A percentile compares a stretch with the other conserved stretches of the same genome.
Evolutionary conservation across 2,113 vertebrate species (phyloP).

Genomic region (Hymenochirus boettgeri): DNA sequence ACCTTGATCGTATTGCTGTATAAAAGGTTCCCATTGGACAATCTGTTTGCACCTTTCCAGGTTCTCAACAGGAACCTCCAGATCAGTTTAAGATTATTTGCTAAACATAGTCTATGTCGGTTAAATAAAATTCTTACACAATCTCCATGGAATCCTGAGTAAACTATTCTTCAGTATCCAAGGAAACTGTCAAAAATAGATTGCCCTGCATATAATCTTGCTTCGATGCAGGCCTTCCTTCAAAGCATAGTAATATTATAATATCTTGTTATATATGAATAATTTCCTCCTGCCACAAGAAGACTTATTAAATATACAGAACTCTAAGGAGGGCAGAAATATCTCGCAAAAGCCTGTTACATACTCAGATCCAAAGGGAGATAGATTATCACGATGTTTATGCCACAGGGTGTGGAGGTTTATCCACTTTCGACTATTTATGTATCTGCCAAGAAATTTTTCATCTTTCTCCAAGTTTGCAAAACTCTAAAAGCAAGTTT

Average conservation of each 20-base stretch:
- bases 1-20: background rate
- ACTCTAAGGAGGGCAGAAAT: constrained; percentile 46
- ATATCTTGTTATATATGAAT: constrained; percentile 74
- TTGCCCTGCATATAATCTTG: constrained; percentile 51
- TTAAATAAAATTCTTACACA: constrained; percentile 51
- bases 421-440: constrained; percentile 45
- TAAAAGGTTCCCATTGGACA: background rate
- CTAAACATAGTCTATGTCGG: constrained; percentile 22
- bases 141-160: constrained; percentile 55
- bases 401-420: constrained; percentile 54
- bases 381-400: constrained; percentile 57
- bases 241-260: constrained; percentile 51
- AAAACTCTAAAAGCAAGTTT: background rate
- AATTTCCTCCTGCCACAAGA: constrained; percentile 60
- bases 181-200: constrained; percentile 76
- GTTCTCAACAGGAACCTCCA: background rate
- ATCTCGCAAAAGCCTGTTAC: background rate
- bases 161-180: constrained; percentile 66
- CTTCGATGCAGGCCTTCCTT: constrained; percentile 61
- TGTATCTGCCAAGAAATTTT: constrained; percentile 1
- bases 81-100: background rate
- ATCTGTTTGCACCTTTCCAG: background rate
- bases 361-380: constrained; percentile 7
- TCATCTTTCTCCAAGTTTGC: background rate
- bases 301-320: constrained; percentile 52